A percentile compares a stretch with the other conserved stretches of the same genome.
These are phyloP conservation scores for Eulemur rubriventer DNA, from an alignment of 2,797 vertebrate genomes.

Conservation along the genomic window DNA sequence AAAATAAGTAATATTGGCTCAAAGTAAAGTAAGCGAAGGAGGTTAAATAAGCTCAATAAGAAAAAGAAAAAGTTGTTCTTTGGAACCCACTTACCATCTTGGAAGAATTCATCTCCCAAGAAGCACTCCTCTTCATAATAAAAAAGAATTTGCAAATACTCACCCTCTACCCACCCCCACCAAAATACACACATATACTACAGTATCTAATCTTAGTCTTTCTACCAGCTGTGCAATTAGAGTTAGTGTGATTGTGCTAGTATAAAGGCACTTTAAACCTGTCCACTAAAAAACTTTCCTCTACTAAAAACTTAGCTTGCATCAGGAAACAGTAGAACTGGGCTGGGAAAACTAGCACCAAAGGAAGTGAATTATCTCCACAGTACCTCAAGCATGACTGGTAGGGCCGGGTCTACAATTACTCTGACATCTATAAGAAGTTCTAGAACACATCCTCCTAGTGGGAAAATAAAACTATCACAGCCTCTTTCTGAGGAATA, in stretches of 20 bases:
- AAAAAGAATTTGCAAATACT: not conserved
- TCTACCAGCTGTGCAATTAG: not conserved
- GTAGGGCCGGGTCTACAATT: not conserved
- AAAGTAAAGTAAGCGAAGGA: slow-evolving; percentile 15
- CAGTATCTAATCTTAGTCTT: not conserved
- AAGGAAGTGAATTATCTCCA: not conserved
- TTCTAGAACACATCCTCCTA: not conserved
- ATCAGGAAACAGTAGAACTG: not conserved
- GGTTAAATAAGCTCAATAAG: slow-evolving; percentile 14
- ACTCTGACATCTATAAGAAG: not conserved
- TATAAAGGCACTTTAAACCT: not conserved
- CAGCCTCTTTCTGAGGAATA: not conserved
- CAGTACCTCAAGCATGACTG: not conserved
- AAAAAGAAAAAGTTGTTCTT: not conserved
- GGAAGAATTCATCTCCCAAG: not conserved
- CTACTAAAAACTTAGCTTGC: not conserved
- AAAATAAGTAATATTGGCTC: slow-evolving; percentile 15
- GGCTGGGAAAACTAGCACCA: not conserved
- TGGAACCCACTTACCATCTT: not conserved
- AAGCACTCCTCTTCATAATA: not conserved
- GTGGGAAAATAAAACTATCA: not conserved
- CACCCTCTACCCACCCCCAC: not conserved
- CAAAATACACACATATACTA: not conserved
- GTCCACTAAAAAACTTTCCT: not conserved
- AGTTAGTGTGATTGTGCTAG: not conserved